Evolutionary conservation across 2,888 invertebrate species (phyloP).

Genomic region (Tipula lateralis): DNA sequence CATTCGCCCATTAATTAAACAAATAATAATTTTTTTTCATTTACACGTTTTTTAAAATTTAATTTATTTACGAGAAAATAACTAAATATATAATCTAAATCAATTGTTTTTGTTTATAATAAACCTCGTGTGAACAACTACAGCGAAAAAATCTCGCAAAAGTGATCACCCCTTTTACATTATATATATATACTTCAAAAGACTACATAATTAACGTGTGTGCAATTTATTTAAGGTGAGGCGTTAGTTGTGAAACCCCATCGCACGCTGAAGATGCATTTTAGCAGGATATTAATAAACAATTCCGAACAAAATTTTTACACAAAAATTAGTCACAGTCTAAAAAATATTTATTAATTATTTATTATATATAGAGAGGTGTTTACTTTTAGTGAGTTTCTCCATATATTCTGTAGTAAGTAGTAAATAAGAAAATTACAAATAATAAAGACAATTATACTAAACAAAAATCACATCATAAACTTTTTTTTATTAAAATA

Average conservation of each 20-base stretch:
- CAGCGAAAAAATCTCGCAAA: background rate
- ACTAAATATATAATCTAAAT: constrained; percentile 11
- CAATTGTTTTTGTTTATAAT: background rate
- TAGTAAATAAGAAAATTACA: background rate
- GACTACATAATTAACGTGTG: background rate
- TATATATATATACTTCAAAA: background rate
- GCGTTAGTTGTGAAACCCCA: background rate
- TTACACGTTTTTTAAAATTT: background rate
- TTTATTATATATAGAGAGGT: constrained; percentile 1
- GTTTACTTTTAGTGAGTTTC: constrained; percentile 7
- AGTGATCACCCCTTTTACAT: constrained; percentile 11
- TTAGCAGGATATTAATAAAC: background rate
- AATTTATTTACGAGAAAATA: background rate
- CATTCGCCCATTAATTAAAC: background rate
- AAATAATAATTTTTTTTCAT: background rate
- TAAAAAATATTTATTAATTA: background rate
- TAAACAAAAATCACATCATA: constrained; percentile 13
- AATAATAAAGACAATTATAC: background rate
- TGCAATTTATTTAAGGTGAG: background rate
- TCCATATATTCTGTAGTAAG: background rate
- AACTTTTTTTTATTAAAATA: background rate
- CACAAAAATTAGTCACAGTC: constrained; percentile 3
- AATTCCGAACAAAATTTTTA: background rate
- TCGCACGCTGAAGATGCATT: background rate
- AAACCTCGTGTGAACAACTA: constrained; percentile 1